A percentile compares a stretch with the other conserved stretches of the same genome.
Evolutionary conservation across 2,888 invertebrate species (phyloP).

Genomic region (Pinctada fucata): DNA sequence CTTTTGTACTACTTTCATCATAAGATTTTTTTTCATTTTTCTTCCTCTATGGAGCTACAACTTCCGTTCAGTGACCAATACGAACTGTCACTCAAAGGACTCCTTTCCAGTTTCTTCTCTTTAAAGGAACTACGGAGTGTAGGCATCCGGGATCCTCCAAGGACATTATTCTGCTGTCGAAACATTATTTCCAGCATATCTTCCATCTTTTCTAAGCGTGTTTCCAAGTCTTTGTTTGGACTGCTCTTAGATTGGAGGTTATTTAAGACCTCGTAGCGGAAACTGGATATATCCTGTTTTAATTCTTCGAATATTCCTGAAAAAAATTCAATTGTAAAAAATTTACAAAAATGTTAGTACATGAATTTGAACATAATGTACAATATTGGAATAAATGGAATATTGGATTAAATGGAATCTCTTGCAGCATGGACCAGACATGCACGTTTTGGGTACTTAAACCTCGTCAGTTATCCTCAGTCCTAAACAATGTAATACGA

Average conservation of each 20-base stretch:
- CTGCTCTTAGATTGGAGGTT: conserved; percentile 42
- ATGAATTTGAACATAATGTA: no score
- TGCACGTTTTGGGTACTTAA: no score
- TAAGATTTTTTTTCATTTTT: neutral
- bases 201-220: conserved; percentile 7
- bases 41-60: neutral
- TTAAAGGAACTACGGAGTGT: neutral
- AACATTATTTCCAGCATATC: conserved; percentile 10
- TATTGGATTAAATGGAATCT: no score
- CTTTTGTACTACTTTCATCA: no score
- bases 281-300: conserved; percentile 72
- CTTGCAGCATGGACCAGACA: no score
- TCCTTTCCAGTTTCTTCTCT: neutral
- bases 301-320: conserved; percentile 66
- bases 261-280: conserved; percentile 71
- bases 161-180: conserved; percentile 17
- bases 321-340: neutral
- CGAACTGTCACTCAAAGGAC: conserved; percentile 4
- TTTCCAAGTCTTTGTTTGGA: neutral
- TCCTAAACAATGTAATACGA: no score
- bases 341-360: no score
- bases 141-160: neutral
- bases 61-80: conserved; percentile 7
- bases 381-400: no score
- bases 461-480: no score